phyloP scores from a whole-genome alignment of 2,797 vertebrate genomes.

The Varecia variegata region DNA sequence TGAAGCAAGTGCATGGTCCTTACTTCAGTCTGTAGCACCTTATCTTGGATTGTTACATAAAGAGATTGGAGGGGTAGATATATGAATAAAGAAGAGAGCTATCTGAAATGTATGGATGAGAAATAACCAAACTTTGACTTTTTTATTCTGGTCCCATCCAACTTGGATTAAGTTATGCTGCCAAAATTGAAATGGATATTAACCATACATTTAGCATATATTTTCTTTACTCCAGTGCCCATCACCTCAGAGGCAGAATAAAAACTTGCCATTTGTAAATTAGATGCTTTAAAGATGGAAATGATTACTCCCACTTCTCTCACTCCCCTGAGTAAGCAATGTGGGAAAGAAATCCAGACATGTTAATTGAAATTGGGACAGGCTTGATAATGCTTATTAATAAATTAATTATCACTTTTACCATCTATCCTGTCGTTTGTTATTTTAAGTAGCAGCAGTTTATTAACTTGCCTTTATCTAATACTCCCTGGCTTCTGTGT shows the following conservation, averaged over 20 bases:
- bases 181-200: neutral
- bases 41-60: neutral
- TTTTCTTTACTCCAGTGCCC: neutral
- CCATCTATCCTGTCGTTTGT: neutral
- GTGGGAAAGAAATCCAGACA: neutral
- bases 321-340: neutral
- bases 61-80: neutral
- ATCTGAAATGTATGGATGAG: neutral
- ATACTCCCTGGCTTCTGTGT: neutral
- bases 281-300: neutral
- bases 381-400: neutral
- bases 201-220: neutral
- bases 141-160: neutral
- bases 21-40: neutral
- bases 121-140: neutral
- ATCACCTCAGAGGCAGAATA: neutral
- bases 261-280: neutral
- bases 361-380: neutral
- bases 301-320: neutral
- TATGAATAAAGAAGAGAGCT: neutral
- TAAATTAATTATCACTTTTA: neutral
- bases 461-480: neutral
- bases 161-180: neutral
- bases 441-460: neutral
- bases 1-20: neutral